Conservation (phyloP, 2,797 vertebrate genomes). For the Lacerta agilis region DNA sequence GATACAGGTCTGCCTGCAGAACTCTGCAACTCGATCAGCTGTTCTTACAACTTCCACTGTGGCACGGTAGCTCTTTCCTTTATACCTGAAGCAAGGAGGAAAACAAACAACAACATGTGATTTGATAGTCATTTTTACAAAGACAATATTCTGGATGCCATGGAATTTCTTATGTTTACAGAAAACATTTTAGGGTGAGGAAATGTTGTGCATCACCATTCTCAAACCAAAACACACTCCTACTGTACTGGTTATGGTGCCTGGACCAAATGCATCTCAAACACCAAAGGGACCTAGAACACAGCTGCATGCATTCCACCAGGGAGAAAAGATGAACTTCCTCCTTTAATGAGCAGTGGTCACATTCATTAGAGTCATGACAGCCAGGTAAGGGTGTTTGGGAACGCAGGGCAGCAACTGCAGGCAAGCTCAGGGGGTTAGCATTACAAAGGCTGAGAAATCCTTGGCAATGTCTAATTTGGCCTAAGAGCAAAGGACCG, state of each 20-base stretch:
- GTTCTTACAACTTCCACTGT: constrained; percentile 97
- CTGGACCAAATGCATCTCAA: neutral
- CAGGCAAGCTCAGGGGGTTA: neutral
- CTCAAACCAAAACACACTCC: neutral
- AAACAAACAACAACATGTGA: neutral
- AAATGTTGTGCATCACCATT: neutral
- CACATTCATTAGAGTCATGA: too few species aligned
- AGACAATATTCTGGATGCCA: neutral
- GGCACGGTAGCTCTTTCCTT: constrained; percentile 97
- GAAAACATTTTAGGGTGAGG: neutral
- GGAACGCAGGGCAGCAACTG: neutral
- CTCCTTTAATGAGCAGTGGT: neutral
- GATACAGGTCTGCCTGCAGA: constrained; percentile 97
- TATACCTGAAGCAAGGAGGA: constrained; percentile 85
- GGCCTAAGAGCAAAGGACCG: neutral
- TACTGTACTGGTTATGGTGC: neutral
- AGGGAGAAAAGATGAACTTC: neutral
- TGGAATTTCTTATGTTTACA: neutral
- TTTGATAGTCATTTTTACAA: neutral
- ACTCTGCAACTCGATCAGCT: constrained; percentile 93
- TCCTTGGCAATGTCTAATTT: neutral
- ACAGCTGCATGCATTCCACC: neutral
- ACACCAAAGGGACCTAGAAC: neutral
- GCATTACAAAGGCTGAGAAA: neutral
- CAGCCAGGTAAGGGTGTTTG: neutral